Evolutionary conservation across 2,888 invertebrate genomes (phyloP).

Genomic region (Cerceris ruficornis): DNA sequence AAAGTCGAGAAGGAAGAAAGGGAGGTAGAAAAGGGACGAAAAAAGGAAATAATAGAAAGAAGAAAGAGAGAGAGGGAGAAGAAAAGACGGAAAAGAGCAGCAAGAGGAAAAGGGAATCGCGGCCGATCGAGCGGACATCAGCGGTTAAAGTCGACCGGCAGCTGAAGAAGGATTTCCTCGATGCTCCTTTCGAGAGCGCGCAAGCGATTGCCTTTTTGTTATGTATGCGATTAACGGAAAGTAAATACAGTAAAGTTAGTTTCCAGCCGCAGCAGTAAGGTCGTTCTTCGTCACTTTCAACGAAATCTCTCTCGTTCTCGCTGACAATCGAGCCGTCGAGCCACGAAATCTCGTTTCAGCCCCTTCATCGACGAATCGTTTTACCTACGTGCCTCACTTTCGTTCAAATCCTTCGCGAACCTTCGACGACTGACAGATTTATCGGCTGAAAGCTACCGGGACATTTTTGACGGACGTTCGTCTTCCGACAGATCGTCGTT

Average conservation of each 20-base stretch:
- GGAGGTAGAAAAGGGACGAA: slow-evolving; percentile 41
- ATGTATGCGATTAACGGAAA: slow-evolving; percentile 59
- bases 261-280: slow-evolving; percentile 49
- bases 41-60: slow-evolving; percentile 47
- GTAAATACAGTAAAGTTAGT: slow-evolving; percentile 45
- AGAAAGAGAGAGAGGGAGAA: slow-evolving; percentile 45
- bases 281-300: slow-evolving; percentile 25
- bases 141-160: slow-evolving; percentile 43
- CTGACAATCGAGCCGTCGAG: slow-evolving; percentile 2
- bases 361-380: background rate
- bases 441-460: too few relatives aligned
- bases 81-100: slow-evolving; percentile 49
- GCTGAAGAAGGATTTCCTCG: slow-evolving; percentile 39
- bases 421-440: too few relatives aligned
- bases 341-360: background rate
- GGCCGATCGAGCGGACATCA: slow-evolving; percentile 32
- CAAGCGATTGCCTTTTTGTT: slow-evolving; percentile 59
- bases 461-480: too few relatives aligned
- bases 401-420: too few relatives aligned
- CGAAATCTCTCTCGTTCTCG: background rate
- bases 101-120: slow-evolving; percentile 47
- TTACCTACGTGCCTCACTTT: background rate
- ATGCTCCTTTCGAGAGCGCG: slow-evolving; percentile 57
- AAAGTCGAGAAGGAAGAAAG: slow-evolving; percentile 48
- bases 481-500: too few relatives aligned